Conservation (phyloP, 2,113 vertebrate genomes). For the Oceanodroma tethys region DNA sequence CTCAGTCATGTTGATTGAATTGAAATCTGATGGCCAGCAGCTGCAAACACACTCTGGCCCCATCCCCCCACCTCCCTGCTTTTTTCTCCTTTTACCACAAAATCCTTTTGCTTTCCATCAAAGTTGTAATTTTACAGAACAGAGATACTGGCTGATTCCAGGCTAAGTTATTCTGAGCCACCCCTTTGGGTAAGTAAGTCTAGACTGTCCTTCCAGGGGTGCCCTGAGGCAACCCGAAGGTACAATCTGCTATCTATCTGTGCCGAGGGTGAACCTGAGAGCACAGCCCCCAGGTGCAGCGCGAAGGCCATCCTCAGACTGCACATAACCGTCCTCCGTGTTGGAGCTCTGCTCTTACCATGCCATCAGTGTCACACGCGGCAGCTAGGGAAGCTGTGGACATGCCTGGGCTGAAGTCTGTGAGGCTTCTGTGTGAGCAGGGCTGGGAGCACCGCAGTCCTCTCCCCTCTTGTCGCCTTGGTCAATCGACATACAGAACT, state of each 20-base stretch:
- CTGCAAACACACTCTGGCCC: conserved; percentile 13
- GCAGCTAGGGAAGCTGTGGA: background rate
- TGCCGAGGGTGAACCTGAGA: background rate
- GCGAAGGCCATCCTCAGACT: background rate
- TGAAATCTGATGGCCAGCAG: conserved; percentile 48
- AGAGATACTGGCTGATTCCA: background rate
- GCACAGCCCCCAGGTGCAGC: background rate
- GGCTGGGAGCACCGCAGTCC: background rate
- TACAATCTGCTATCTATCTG: background rate
- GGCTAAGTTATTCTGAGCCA: background rate
- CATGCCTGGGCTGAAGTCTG: background rate
- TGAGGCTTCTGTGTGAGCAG: background rate
- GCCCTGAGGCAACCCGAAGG: background rate
- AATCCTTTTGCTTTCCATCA: conserved; percentile 19
- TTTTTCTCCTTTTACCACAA: conserved; percentile 19
- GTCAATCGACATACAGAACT: background rate
- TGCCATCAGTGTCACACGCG: background rate
- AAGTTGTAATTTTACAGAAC: conserved; percentile 20
- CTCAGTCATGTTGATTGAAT: conserved; percentile 56
- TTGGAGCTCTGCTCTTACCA: too few relatives aligned
- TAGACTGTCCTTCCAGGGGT: background rate
- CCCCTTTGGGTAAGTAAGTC: background rate
- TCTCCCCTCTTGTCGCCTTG: background rate
- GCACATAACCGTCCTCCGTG: accelerated
- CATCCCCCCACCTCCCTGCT: accelerated